Evolutionary conservation across 2,888 invertebrate species (phyloP), one percentile per base, ranked within the genome.

Genomic region (Bellardia bayeri): DNA sequence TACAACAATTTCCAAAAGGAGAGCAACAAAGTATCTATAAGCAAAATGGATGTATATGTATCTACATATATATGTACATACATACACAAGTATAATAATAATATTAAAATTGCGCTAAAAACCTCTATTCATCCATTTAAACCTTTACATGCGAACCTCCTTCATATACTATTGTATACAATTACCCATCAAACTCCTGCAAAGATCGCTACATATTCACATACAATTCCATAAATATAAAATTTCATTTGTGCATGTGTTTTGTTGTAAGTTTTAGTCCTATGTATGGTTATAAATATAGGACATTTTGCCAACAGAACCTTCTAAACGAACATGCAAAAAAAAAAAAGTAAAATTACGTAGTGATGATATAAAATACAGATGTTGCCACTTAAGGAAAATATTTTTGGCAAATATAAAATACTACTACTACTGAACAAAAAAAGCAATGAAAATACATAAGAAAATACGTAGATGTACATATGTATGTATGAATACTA

Each of bases 291-390:
- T 61, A 78, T 30, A 75, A 76, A 85, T 76, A 56, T 80, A 37
- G 75, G 51, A 58, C 81, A 71, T 64, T 80, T 63, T 85, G 81
- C 81, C 85, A 76, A 72, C 14, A 51, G 23, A 54, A 45, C 56
- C 30, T 51, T 49, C 56, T 49, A 64, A 76, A 58, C 45, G n/a
- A 74, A 49, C 11, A 33, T 16, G 45, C 45, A 64, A 8, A 63
- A 40, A 51, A n/a, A n/a, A 58, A 37, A 58, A 58, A 33, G 14
- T 49, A 71, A 69, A 71, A 30, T 68, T 58, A 33, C 71, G 16
- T 64, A 72, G 74, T 81, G 23, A 49, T 71, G 56, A 85, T 81
- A 76, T 81, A 71, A 85, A 85, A 85, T 81, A 64, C 81, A 81
- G 85, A 85, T 81, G 85, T 81, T 76, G 40, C 80, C 75, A 85